Percentiles rank a stretch among this genome's conserved stretches.
Evolutionary conservation across 2,113 vertebrate genomes (phyloP).

Genomic region (Anoura caudifer): DNA sequence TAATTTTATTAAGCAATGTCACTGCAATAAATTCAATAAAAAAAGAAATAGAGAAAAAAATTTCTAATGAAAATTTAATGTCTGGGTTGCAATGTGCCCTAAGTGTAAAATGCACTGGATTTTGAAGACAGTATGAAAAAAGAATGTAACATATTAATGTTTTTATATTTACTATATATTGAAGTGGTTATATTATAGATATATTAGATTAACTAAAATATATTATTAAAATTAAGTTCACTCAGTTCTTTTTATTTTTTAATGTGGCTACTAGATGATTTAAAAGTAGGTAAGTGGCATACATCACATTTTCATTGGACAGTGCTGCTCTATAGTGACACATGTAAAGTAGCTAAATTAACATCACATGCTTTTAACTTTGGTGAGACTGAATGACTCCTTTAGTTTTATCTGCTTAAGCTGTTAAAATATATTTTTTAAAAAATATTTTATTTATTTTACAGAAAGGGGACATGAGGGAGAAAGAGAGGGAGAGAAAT

Average conservation of each 20-base stretch:
- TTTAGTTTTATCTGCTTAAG: slow-evolving; percentile 33
- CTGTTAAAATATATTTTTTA: slow-evolving; percentile 17
- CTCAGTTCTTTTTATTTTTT: neutral
- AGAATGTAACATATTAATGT: slow-evolving; percentile 8
- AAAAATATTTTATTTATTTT: no score
- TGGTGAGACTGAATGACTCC: neutral
- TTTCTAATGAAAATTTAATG: slow-evolving; percentile 42
- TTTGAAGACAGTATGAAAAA: slow-evolving; percentile 4
- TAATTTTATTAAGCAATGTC: no score
- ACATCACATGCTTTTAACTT: slow-evolving; percentile 10
- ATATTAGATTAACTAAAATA: slow-evolving; percentile 12
- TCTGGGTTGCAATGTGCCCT: neutral
- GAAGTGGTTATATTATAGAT: slow-evolving; percentile 17
- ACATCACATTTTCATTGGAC: slow-evolving; percentile 9
- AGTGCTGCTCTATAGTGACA: neutral
- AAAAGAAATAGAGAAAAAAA: neutral
- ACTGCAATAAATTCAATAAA: no score
- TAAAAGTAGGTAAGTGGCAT: slow-evolving; percentile 9
- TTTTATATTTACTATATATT: neutral
- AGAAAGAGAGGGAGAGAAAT: no score
- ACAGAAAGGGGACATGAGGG: no score
- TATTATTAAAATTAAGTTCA: slow-evolving; percentile 30
- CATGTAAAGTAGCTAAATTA: neutral
- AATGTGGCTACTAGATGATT: slow-evolving; percentile 14
- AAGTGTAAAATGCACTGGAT: neutral